phyloP scores from a whole-genome alignment of 1,140 invertebrate species.

The Drosophila dunni region DNA sequence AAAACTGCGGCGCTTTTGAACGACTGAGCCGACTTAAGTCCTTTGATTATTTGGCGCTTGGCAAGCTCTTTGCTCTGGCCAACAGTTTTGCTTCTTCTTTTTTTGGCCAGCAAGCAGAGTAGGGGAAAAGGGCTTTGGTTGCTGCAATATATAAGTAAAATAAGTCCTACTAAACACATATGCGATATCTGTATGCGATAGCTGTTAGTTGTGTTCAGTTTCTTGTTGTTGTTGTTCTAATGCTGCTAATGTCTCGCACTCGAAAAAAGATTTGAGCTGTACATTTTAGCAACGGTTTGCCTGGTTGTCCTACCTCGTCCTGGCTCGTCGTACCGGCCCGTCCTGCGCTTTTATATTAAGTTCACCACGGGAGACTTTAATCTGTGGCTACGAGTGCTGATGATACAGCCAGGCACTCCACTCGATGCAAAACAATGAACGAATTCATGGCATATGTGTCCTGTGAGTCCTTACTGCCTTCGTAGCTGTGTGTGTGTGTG shows the following conservation, averaged over 20 bases:
- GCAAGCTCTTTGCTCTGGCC: constrained; percentile 33
- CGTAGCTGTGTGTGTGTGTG: constrained; percentile 20
- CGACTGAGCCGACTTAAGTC: constrained; percentile 75
- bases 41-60: constrained; percentile 60
- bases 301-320: constrained; percentile 42
- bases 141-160: constrained; percentile 32
- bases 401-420: constrained; percentile 48
- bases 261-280: constrained; percentile 73
- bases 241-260: constrained; percentile 80
- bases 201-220: constrained; percentile 18
- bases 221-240: constrained; percentile 69
- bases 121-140: constrained; percentile 38
- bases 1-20: constrained; percentile 52
- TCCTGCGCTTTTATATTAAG: constrained; percentile 80
- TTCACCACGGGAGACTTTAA: constrained; percentile 82
- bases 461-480: constrained; percentile 16
- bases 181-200: constrained; percentile 55
- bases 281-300: constrained; percentile 52
- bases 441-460: constrained; percentile 79
- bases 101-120: not conserved
- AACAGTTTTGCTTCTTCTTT: constrained; percentile 43
- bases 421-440: constrained; percentile 80
- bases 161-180: constrained; percentile 32
- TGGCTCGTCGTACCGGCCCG: constrained; percentile 11
- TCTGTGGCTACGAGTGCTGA: constrained; percentile 60